Evolutionary conservation across 2,888 invertebrate species (phyloP).

Genomic region (Adelphocoris suturalis): DNA sequence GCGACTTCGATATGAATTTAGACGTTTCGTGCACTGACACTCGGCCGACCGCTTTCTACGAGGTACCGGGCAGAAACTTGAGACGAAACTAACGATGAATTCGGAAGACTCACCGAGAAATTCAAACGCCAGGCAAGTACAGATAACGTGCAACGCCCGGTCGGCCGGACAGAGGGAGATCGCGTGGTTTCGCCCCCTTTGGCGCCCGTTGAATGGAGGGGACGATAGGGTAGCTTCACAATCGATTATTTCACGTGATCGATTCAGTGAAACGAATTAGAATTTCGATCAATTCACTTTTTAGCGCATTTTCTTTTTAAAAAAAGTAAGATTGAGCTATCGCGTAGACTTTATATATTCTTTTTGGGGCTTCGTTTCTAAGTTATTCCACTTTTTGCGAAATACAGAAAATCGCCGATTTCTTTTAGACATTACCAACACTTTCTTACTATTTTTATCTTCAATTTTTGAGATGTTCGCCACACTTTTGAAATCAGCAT

Average conservation of each 20-base stretch:
- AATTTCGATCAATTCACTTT: neutral
- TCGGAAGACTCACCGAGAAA: neutral
- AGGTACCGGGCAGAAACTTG: neutral
- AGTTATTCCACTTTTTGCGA: too few relatives aligned
- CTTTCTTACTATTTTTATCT: too few relatives aligned
- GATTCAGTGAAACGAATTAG: neutral
- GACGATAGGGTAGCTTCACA: neutral
- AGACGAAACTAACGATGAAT: neutral
- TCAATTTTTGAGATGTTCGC: too few relatives aligned
- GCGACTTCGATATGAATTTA: neutral
- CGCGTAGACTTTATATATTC: too few relatives aligned
- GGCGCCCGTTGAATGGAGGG: neutral
- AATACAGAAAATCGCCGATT: too few relatives aligned
- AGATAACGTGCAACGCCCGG: neutral
- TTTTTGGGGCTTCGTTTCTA: too few relatives aligned
- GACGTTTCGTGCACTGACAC: neutral
- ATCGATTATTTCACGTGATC: neutral
- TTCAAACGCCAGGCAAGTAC: neutral
- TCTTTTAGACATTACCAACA: too few relatives aligned
- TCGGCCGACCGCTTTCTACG: neutral
- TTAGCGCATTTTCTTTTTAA: too few relatives aligned
- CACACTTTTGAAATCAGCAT: too few relatives aligned
- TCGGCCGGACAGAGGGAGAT: neutral
- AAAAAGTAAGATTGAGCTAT: too few relatives aligned
- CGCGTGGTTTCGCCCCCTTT: conserved; percentile 25